phyloP scores from a whole-genome alignment of 1,140 invertebrate species.

The Sycobia sp. region DNA sequence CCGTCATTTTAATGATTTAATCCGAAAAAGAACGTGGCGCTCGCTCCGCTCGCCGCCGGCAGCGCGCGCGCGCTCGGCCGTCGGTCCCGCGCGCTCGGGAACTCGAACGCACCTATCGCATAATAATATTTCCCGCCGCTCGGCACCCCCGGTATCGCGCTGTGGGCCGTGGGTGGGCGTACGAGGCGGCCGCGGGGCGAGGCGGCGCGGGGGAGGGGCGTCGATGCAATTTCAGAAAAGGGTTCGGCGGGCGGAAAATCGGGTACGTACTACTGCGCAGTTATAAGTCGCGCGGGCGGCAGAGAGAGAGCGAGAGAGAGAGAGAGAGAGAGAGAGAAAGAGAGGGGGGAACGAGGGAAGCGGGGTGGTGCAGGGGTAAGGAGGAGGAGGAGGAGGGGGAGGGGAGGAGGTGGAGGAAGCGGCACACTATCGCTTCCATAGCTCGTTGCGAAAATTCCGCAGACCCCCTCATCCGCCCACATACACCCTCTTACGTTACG shows the following conservation, averaged over 20 bases:
- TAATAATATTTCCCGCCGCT: constrained; percentile 29
- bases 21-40: too few species aligned
- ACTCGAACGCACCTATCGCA: constrained; percentile 28
- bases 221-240: constrained; percentile 33
- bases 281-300: constrained; percentile 18
- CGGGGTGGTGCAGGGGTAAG: too few species aligned
- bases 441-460: constrained; percentile 23
- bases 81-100: background rate
- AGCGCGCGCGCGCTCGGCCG: background rate
- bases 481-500: too few species aligned
- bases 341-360: too few species aligned
- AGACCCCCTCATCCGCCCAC: background rate
- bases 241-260: constrained; percentile 32
- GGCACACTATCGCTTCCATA: background rate
- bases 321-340: too few species aligned
- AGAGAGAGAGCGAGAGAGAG: too few species aligned
- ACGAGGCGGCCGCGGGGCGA: background rate
- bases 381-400: too few species aligned
- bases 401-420: too few species aligned
- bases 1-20: too few species aligned
- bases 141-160: too few species aligned
- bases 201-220: background rate
- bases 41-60: too few species aligned
- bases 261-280: constrained; percentile 18
- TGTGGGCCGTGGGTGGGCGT: too few species aligned